A percentile compares a stretch with the other conserved stretches of the same genome.
These are phyloP conservation scores for human DNA, from an alignment of 2,113 vertebrate species.

Conservation along the genomic window DNA sequence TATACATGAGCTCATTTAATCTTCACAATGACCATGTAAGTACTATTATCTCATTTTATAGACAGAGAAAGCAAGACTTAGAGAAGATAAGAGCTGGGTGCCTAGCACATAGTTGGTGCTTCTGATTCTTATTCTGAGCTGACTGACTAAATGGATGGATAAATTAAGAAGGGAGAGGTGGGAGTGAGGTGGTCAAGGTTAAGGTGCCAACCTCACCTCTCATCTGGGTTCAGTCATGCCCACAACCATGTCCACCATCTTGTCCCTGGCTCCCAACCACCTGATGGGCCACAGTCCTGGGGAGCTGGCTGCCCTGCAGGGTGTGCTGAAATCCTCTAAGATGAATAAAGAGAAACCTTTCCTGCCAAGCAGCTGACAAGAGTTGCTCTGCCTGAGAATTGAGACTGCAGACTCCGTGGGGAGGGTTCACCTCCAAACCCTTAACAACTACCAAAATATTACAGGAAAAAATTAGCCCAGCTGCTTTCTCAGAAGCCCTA, in stretches of 20 bases:
- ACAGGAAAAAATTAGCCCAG: not conserved
- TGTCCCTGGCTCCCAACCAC: constrained; percentile 85
- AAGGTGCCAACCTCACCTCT: not conserved
- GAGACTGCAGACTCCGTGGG: constrained; percentile 89
- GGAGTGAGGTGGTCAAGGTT: not conserved
- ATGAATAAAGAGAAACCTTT: constrained; percentile 84
- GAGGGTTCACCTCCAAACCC: not conserved
- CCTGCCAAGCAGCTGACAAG: constrained; percentile 59
- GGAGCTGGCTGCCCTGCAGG: constrained; percentile 83
- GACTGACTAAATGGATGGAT: not conserved
- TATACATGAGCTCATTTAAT: not conserved
- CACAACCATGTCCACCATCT: constrained; percentile 86
- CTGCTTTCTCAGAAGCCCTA: not conserved
- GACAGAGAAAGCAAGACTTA: not conserved
- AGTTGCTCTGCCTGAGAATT: constrained; percentile 84
- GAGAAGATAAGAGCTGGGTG: not conserved
- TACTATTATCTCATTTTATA: not conserved
- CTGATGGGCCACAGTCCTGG: constrained; percentile 84
- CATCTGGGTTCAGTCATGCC: constrained; percentile 85
- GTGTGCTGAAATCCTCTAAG: constrained; percentile 69
- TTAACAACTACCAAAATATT: not conserved
- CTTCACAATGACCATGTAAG: not conserved
- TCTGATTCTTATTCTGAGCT: not conserved
- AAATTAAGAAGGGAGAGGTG: not conserved
- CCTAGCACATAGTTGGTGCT: too few species aligned